Evolutionary conservation across 2,797 vertebrate species (phyloP), one percentile per base, ranked within the genome.

Genomic region (Cephalopachus bancanus): DNA sequence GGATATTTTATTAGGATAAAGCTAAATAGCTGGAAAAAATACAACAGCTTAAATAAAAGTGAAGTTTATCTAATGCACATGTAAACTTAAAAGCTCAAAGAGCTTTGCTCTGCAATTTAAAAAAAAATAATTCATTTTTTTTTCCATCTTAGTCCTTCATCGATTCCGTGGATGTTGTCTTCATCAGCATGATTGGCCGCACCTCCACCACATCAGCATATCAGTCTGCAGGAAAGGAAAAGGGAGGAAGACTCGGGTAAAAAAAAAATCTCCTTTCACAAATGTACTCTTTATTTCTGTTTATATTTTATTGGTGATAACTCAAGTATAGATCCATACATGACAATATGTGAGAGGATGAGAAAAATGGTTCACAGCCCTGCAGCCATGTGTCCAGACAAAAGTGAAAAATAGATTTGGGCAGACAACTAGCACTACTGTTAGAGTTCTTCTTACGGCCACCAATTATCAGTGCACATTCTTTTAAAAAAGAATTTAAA

Each of bases 1-100:
- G 59, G 19, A 5, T 59, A 1, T 5, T 76, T 89, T 74, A 55
- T 92, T 95, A 83, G 5, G 26, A 83, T 92, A 55, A 74, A 83
- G 0, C 2, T 81, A 83, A 65, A 79, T 28, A 71, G 7, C 19
- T 89, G 14, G 11, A 60, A 7, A 83, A 76, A 95, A 81, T 24
- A 2, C 9, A 72, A 59, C 14, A 17, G 0, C 12, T 81, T 95
- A 49, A 53, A 64, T 44, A 30, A 74, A 9, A 67, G 3, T 60
- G 26, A 88, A 26, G 20, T 75, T 91, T 74, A 19, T 72, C 7
- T 78, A 10, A 71, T 3, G 2, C 62, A 67, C 10, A 9, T 10
- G 44, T 44, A 44, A 44, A 44, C 44, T 44, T 44, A 44, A 44
- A 44, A 44, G 44, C 44, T 44, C 44, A 44, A 44, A 44, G 44